Percentiles rank a stretch among this genome's conserved stretches.
Evolutionary conservation across 2,113 vertebrate genomes (phyloP).

Genomic region (Riparia riparia): DNA sequence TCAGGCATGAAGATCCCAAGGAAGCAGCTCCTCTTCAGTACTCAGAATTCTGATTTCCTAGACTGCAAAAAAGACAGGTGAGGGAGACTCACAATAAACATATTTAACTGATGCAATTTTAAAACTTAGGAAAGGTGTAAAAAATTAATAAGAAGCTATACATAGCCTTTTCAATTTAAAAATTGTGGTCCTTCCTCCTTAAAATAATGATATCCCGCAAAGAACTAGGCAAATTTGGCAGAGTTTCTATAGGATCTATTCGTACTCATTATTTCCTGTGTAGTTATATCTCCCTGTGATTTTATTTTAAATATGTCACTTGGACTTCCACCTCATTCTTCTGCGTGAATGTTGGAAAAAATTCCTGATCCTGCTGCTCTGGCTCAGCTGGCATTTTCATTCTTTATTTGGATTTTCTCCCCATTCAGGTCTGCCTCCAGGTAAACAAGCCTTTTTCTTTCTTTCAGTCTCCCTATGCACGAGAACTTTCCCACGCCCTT

Average conservation of each 20-base stretch:
- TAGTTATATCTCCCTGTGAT: not conserved
- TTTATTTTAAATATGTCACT: not conserved
- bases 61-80: not conserved
- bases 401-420: not conserved
- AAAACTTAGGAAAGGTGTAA: not conserved
- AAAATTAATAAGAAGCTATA: not conserved
- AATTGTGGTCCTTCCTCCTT: not conserved
- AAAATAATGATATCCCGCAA: not conserved
- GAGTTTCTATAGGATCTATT: not conserved
- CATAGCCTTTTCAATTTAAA: not conserved
- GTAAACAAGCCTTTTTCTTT: not conserved
- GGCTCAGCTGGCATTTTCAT: not conserved
- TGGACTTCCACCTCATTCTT: not conserved
- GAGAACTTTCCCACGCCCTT: conserved; percentile 13
- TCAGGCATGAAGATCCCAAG: not conserved
- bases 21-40: accelerated
- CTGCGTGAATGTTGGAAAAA: not conserved
- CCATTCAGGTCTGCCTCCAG: not conserved
- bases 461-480: not conserved
- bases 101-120: not conserved
- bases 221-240: not conserved
- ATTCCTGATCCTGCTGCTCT: not conserved
- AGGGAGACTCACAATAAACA: not conserved
- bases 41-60: not conserved
- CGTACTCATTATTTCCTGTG: not conserved